Base-by-base conservation (phyloP, 2,888 invertebrate species). In the Cistogaster globosa region DNA sequence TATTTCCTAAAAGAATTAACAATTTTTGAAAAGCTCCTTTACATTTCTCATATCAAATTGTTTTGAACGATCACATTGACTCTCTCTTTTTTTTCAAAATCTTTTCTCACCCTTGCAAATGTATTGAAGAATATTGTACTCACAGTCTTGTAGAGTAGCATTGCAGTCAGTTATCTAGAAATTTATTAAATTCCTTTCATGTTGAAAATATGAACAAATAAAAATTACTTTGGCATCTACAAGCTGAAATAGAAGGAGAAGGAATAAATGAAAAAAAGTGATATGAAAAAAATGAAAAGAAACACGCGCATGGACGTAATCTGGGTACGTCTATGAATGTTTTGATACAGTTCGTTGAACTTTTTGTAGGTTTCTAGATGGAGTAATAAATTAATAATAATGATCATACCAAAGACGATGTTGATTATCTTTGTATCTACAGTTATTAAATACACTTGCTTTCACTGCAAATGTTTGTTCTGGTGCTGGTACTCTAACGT, bases 241-340 rank as follows among this genome's bases (percentile, higher is more conserved):
- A 12, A 14, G n/a, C n/a, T n/a, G n/a, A n/a, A 45, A 45, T 45
- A 48, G 45, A 48, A 6, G 45, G 45, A 48, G 16, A 48, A 48
- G n/a, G 16, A 48, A 42, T 42, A 7, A 42, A 42, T 42, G 42
- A 5, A 12, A 2, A 42, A 42, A 38, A 11, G 8, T 2, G 42
- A 42, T 12, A 42, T 12, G 42, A 42, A 18, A 53, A 42, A 72
- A 51, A 36, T 63, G 36, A 58, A 63, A 76, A 36, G 77, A 86
- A 83, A 80, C 80, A 83, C 83, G 82, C 88, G 88, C 89, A 87
- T 89, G 89, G 87, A 89, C 88, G 87, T 88, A 90, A 89, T 89
- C 89, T 88, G 88, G 88, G 88, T 89, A 87, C 87, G 86, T 80
- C 76, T 76, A 63, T 65, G 65, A 71, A 22, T 82, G 76, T 62